Conservation (phyloP, 2,888 invertebrate genomes). For the Lithophane semibrunnea region DNA sequence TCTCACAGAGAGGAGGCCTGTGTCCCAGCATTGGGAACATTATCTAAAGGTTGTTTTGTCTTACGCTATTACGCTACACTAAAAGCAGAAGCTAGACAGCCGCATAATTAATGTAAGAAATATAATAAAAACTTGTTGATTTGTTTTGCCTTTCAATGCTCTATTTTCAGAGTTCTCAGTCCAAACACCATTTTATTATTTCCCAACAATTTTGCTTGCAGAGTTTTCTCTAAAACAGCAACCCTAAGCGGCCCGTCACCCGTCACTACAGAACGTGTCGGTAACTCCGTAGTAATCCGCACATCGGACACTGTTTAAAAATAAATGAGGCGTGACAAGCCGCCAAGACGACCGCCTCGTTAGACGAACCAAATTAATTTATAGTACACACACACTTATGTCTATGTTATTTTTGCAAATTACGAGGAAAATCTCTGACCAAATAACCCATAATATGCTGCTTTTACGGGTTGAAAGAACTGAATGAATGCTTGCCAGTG, state of each 20-base stretch:
- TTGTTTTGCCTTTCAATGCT: too few species aligned
- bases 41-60: too few species aligned
- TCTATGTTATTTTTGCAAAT: constrained; percentile 40
- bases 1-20: too few species aligned
- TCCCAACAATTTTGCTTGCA: too few species aligned
- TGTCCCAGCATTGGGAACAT: too few species aligned
- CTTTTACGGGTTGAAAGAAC: neutral
- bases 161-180: neutral
- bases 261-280: constrained; percentile 46
- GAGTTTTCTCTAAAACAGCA: constrained; percentile 6
- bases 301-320: constrained; percentile 78
- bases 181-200: neutral
- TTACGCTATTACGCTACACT: too few species aligned
- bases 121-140: neutral
- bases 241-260: constrained; percentile 53
- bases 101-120: neutral
- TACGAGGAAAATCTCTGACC: constrained; percentile 16
- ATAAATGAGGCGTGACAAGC: constrained; percentile 82
- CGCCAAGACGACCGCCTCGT: constrained; percentile 73
- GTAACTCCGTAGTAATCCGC: constrained; percentile 54
- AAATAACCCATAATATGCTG: constrained; percentile 15
- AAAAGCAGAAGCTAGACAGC: too few species aligned
- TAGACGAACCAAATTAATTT: constrained; percentile 78
- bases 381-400: constrained; percentile 44
- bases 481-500: neutral